Evolutionary conservation across 2,113 vertebrate genomes (phyloP), one percentile per base, ranked within the genome.

Genomic region (Notechis scutatus): DNA sequence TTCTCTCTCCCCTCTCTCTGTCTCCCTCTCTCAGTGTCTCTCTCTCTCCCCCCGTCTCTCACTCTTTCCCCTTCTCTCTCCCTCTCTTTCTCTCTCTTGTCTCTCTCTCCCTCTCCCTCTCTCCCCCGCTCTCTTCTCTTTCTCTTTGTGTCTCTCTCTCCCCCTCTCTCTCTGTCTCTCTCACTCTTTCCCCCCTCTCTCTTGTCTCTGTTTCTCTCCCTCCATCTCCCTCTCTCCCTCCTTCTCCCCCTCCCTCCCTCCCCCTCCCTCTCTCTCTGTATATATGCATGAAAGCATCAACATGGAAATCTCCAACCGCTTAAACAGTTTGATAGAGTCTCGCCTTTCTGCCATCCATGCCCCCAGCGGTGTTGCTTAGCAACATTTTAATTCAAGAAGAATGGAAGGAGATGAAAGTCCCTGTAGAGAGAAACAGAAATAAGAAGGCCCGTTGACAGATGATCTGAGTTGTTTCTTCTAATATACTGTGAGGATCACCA

Each of bases 401-500:
- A 98, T 98, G 96, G 97, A 98, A 98, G 97, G 97, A 98, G 98
- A 98, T 98, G 97, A 98, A 98, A 98, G 98, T 98, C 98, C 98
- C 90, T 97, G 97, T 98, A 98, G 98, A 98, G 97, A 98, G 98
- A 98, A 98, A 97, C 98, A 98, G 98, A 98, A 98, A 98, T 98
- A 98, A 98, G 98, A 98, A 97, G 97, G 97, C 98, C 98, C 97
- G 97, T 98, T 98, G 98, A 98, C 98, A 98, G 98, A 98, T 98
- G 98, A 98, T 98, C 98, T 98, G 97, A 98, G 98, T 98, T 98
- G 98, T 98, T 99, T 98, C 98, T 98, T 98, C 98, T 98, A 98
- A 98, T 98, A 98, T 97, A 98, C 98, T 98, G 98, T 98, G 98
- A 99, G 98, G 98, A 98, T 98, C 98, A 98, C 98, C 98, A 98